These are phyloP conservation scores for Andrena hattorfiana DNA, from an alignment of 2,888 invertebrate species.

Conservation along the genomic window DNA sequence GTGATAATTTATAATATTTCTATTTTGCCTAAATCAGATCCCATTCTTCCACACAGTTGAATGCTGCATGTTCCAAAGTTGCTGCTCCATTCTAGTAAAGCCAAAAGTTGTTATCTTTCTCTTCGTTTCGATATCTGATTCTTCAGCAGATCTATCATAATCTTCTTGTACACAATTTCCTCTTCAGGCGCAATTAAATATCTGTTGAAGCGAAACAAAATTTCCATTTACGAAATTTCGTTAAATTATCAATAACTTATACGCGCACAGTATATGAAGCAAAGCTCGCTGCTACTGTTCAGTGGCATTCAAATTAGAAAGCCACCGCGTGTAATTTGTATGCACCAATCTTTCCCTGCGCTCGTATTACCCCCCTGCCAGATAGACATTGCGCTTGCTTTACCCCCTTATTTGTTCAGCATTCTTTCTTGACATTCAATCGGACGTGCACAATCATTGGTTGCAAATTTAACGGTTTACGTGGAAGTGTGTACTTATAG, in stretches of 20 bases:
- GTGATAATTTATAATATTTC: no score
- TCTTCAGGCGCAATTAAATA: neutral
- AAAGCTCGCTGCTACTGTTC: neutral
- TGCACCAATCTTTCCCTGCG: conserved; percentile 15
- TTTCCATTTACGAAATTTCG: neutral
- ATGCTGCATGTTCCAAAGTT: no score
- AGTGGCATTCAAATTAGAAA: conserved; percentile 1
- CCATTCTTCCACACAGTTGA: no score
- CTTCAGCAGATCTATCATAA: no score
- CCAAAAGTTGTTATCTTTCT: no score
- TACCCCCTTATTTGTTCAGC: conserved; percentile 51
- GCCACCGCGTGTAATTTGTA: conserved; percentile 19
- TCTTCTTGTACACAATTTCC: no score
- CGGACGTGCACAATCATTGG: conserved; percentile 27
- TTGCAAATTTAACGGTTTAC: conserved; percentile 54
- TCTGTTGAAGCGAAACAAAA: neutral
- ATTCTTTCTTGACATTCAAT: conserved; percentile 43
- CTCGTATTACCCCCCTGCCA: neutral
- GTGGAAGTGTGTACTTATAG: conserved; percentile 27
- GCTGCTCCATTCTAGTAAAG: no score
- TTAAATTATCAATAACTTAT: neutral
- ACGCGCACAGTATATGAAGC: neutral
- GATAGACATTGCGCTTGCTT: conserved; percentile 31
- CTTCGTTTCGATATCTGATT: no score
- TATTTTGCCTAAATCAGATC: no score